phyloP scores from a whole-genome alignment of 2,888 invertebrate genomes.

The Plagodis pulveraria region DNA sequence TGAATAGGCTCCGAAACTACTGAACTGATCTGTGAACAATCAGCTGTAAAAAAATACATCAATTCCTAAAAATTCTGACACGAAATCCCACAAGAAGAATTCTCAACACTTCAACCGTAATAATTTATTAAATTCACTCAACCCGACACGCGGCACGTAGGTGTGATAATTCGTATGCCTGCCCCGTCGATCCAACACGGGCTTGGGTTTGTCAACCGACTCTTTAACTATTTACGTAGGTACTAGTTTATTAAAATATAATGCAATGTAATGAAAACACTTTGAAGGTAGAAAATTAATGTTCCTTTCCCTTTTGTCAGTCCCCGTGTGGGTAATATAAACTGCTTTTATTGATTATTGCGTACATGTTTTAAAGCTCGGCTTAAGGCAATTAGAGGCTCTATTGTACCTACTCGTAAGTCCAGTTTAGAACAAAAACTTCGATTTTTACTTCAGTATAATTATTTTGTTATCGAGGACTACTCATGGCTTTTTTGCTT shows the following conservation, averaged over 20 bases:
- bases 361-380: too few relatives aligned
- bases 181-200: slow-evolving; percentile 35
- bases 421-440: too few relatives aligned
- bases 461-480: too few relatives aligned
- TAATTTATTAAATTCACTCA: slow-evolving; percentile 42
- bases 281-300: slow-evolving; percentile 42
- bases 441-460: too few relatives aligned
- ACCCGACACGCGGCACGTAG: slow-evolving; percentile 40
- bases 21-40: too few relatives aligned
- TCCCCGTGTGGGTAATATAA: slow-evolving; percentile 11
- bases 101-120: slow-evolving; percentile 37
- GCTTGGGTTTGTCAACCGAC: slow-evolving; percentile 30
- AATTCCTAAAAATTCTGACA: slow-evolving; percentile 7
- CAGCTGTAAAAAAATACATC: too few relatives aligned
- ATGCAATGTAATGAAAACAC: slow-evolving; percentile 29
- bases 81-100: slow-evolving; percentile 24
- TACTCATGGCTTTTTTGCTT: too few relatives aligned
- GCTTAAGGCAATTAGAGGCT: too few relatives aligned
- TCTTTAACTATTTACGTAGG: slow-evolving; percentile 23
- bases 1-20: too few relatives aligned
- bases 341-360: slow-evolving; percentile 9
- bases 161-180: slow-evolving; percentile 40
- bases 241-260: slow-evolving; percentile 17
- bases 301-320: slow-evolving; percentile 27
- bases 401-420: too few relatives aligned